Evolutionary conservation across 37 sponge, comb jelly and placozoan species (phyloP).

Genomic region (Bolinopsis microptera): DNA sequence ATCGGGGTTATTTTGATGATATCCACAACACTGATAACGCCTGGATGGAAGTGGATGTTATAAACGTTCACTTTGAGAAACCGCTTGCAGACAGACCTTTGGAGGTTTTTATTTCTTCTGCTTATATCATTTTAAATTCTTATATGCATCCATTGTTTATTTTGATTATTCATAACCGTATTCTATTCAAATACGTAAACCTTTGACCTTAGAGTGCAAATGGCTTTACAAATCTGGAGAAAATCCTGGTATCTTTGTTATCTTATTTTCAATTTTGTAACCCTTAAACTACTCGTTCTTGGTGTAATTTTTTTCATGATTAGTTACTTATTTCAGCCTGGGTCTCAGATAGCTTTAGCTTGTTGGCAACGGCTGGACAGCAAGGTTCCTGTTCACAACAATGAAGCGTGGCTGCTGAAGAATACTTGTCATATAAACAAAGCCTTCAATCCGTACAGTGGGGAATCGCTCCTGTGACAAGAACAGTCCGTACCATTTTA

Average conservation of each 20-base stretch:
- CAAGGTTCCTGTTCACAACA: neutral
- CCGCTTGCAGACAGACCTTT: constrained; percentile 10
- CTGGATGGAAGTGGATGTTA: constrained; percentile 61
- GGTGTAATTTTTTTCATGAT: no score
- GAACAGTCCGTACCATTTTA: neutral
- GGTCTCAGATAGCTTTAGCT: neutral
- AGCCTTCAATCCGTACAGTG: constrained; percentile 35
- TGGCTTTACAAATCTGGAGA: no score
- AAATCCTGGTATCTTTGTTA: no score
- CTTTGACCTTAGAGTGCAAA: no score
- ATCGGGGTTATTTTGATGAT: constrained; percentile 41
- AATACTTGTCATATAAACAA: constrained; percentile 17
- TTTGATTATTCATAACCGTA: no score
- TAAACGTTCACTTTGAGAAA: constrained; percentile 55
- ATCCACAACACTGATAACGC: constrained; percentile 57
- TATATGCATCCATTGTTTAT: no score
- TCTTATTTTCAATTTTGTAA: no score
- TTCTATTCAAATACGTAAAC: no score
- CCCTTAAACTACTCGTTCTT: no score
- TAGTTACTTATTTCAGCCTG: no score
- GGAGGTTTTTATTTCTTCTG: constrained; percentile 24
- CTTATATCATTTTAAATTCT: no score
- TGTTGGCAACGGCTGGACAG: constrained; percentile 47
- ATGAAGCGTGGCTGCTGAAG: constrained; percentile 50
- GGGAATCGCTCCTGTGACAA: constrained; percentile 22